Evolutionary conservation across 2,888 invertebrate genomes (phyloP), one percentile per base, ranked within the genome.

Genomic region (Trachelus stipa): DNA sequence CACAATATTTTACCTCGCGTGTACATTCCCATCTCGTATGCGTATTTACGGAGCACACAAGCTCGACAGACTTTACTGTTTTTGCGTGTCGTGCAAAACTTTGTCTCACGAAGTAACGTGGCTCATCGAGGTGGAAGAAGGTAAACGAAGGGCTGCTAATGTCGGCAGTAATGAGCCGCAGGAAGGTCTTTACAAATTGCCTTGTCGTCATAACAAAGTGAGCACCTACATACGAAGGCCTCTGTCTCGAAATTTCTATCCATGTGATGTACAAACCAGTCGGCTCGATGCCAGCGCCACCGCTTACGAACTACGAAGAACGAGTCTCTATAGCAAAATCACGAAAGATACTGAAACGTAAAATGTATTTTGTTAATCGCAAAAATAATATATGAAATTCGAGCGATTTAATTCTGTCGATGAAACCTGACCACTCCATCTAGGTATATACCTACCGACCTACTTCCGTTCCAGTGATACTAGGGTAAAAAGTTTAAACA

Each of bases 401-500:
- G 4, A 33, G 30, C 15, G 9, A 56, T 34, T 35, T 35, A 35
- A 71, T 23, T n/a, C 31, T 4, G 30, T 3, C 71, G 31, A 33
- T 31, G 30, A 71, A 71, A 71, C 71, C 30, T 30, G 15, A 34
- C 30, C 30, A 30, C 4, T 11, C 23, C 1, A 34, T n/a, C 71
- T 31, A 35, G 11, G 35, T 35, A 11, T 30, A 34, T 34, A 34
- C 11, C 23, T 34, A 34, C 12, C 71, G 34, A 30, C 71, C 34
- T 71, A 34, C 12, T 34, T 71, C 34, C 23, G 71, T 15, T 23
- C 30, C 11, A 71, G 56, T 23, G 71, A 71, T 30, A 30, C 34
- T 34, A 30, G 31, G 71, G 71, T 30, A 33, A 71, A 71, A 71
- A 71, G 71, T 71, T 71, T 71, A 31, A 34, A 71, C 71, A 71